phyloP scores from a whole-genome alignment of 2,113 vertebrate genomes.

The Bostrychus sinensis region DNA sequence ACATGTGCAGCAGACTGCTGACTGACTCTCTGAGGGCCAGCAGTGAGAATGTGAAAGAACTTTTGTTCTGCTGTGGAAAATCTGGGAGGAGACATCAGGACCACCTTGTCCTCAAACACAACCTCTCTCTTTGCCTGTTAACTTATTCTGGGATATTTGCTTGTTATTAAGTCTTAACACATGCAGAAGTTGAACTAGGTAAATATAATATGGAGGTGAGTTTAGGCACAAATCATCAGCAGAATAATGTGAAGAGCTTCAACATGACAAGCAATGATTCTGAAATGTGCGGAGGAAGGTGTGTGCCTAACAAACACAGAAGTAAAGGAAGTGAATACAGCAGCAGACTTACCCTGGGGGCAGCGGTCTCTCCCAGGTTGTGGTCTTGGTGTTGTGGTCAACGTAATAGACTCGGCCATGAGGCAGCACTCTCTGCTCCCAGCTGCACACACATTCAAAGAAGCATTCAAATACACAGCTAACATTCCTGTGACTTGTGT shows the following conservation, averaged over 20 bases:
- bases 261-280: too few relatives aligned
- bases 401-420: slow-evolving; percentile 97
- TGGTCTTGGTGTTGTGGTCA: slow-evolving; percentile 98
- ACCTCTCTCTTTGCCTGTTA: slow-evolving; percentile 39
- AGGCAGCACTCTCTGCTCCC: slow-evolving; percentile 95
- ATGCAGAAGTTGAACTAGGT: too few relatives aligned
- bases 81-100: slow-evolving; percentile 44
- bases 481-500: too few relatives aligned
- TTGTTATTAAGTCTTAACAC: too few relatives aligned
- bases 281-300: too few relatives aligned
- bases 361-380: slow-evolving; percentile 97
- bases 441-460: slow-evolving; percentile 74
- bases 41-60: slow-evolving; percentile 77
- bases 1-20: slow-evolving; percentile 45
- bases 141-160: too few relatives aligned
- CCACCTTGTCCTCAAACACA: slow-evolving; percentile 60
- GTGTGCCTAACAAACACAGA: slow-evolving; percentile 18
- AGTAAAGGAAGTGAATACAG: not conserved
- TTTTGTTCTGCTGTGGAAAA: slow-evolving; percentile 80
- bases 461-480: not conserved
- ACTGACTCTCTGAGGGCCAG: slow-evolving; percentile 64
- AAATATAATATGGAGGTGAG: too few relatives aligned
- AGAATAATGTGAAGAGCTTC: too few relatives aligned
- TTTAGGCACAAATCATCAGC: too few relatives aligned
- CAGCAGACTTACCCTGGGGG: slow-evolving; percentile 86